Percentiles rank a stretch among this genome's conserved stretches.
Evolutionary conservation across 1,140 invertebrate species (phyloP).

Genomic region (Diprion similis): DNA sequence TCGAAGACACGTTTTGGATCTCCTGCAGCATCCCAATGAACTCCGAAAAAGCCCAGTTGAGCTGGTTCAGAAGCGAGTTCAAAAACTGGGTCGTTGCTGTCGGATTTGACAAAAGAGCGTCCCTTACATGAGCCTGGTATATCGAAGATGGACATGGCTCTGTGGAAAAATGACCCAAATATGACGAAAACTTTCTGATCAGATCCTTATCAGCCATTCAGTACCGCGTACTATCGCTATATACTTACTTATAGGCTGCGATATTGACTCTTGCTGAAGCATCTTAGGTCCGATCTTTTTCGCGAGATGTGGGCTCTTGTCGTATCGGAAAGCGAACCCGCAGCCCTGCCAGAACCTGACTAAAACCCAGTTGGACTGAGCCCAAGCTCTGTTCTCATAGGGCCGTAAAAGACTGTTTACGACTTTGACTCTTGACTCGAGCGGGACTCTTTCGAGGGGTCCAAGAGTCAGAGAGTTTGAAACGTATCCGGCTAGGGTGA

Average conservation of each 20-base stretch:
- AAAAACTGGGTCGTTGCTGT: constrained; percentile 69
- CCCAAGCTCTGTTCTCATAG: constrained; percentile 86
- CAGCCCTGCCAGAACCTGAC: constrained; percentile 85
- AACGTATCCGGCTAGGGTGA: constrained; percentile 77
- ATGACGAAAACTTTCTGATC: constrained; percentile 15
- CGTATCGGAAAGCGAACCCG: constrained; percentile 83
- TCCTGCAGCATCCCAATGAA: constrained; percentile 88
- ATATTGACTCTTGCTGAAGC: constrained; percentile 55
- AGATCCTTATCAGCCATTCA: not conserved
- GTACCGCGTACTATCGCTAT: constrained; percentile 24
- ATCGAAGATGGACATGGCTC: constrained; percentile 69
- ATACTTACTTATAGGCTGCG: constrained; percentile 60
- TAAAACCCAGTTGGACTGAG: constrained; percentile 86
- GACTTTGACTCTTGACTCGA: constrained; percentile 63
- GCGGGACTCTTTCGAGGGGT: constrained; percentile 69
- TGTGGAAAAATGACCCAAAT: constrained; percentile 40
- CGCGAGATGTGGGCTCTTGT: constrained; percentile 66
- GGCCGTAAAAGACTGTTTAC: constrained; percentile 75
- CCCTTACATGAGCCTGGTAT: constrained; percentile 65
- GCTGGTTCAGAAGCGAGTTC: constrained; percentile 81
- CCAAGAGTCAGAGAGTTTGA: constrained; percentile 67
- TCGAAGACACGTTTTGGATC: constrained; percentile 65
- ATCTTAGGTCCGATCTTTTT: constrained; percentile 60
- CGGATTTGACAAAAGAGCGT: constrained; percentile 58
- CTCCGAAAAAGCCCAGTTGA: constrained; percentile 90